Evolutionary conservation across 2,888 invertebrate species (phyloP).

Genomic region (Andricus quercusramuli): DNA sequence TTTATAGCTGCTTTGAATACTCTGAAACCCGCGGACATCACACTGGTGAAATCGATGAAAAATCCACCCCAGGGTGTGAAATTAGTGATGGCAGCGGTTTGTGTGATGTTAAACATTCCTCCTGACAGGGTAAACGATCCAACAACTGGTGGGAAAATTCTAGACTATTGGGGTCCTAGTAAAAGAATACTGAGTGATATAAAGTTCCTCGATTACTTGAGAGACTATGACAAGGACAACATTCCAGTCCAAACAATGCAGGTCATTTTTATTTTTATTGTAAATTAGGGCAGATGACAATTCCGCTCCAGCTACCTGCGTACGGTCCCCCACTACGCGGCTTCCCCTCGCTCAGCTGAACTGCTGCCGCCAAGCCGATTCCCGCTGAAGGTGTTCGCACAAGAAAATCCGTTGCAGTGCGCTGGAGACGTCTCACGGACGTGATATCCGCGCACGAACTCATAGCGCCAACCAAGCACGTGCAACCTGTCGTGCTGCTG

Average conservation of each 20-base stretch:
- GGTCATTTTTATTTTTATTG: constrained; percentile 79
- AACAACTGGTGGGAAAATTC: constrained; percentile 83
- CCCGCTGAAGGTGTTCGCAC: no score
- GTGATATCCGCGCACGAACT: no score
- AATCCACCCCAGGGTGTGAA: constrained; percentile 91
- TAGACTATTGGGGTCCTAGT: constrained; percentile 93
- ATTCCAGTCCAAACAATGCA: constrained; percentile 87
- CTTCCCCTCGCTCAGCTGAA: no score
- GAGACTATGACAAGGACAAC: constrained; percentile 92
- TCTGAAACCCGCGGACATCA: constrained; percentile 91
- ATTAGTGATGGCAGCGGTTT: constrained; percentile 94
- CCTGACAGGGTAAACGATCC: constrained; percentile 89
- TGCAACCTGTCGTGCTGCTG: no score
- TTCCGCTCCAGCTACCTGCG: no score
- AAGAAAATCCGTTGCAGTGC: no score
- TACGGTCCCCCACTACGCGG: no score
- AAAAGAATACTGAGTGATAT: constrained; percentile 90
- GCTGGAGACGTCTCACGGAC: no score
- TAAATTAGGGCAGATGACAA: neutral
- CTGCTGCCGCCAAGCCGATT: no score
- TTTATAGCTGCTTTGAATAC: constrained; percentile 87
- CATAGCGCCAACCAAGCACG: no score
- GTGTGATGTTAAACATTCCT: constrained; percentile 89
- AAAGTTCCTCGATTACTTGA: constrained; percentile 86
- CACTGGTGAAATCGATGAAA: constrained; percentile 93